Evolutionary conservation across 2,888 invertebrate species (phyloP).

Genomic region (Pasiphila rectangulata): DNA sequence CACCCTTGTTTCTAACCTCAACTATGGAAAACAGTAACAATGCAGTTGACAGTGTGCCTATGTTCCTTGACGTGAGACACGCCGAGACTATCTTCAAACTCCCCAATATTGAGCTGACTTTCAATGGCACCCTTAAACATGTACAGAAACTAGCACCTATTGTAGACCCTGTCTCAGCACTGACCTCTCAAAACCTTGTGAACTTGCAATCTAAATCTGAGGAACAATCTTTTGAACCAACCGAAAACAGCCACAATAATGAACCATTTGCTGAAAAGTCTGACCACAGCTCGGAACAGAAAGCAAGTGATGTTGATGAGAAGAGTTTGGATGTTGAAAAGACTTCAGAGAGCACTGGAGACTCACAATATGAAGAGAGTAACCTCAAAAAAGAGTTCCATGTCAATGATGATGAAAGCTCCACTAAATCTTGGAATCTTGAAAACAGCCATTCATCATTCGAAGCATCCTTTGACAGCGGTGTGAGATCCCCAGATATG

Average conservation of each 20-base stretch:
- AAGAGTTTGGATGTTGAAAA: conserved; percentile 44
- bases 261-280: conserved; percentile 27
- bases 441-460: conserved; percentile 70
- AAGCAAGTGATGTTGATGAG: conserved; percentile 44
- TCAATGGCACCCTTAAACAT: conserved; percentile 75
- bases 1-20: conserved; percentile 68
- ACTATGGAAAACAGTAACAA: conserved; percentile 79
- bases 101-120: conserved; percentile 70
- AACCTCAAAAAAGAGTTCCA: conserved; percentile 43
- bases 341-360: conserved; percentile 55
- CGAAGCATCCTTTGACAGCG: conserved; percentile 73
- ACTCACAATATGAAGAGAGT: conserved; percentile 58
- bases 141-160: conserved; percentile 72
- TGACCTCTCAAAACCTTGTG: conserved; percentile 51
- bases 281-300: conserved; percentile 39
- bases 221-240: conserved; percentile 35
- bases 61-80: conserved; percentile 61
- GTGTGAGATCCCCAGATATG: conserved; percentile 83
- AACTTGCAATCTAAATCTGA: conserved; percentile 45
- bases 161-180: conserved; percentile 66
- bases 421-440: conserved; percentile 60
- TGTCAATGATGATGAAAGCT: conserved; percentile 48
- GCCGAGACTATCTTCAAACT: conserved; percentile 68
- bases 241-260: conserved; percentile 29
- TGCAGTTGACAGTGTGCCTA: conserved; percentile 71